Evolutionary conservation across 2,797 vertebrate species (phyloP).

Genomic region (Adelosebastes latens): DNA sequence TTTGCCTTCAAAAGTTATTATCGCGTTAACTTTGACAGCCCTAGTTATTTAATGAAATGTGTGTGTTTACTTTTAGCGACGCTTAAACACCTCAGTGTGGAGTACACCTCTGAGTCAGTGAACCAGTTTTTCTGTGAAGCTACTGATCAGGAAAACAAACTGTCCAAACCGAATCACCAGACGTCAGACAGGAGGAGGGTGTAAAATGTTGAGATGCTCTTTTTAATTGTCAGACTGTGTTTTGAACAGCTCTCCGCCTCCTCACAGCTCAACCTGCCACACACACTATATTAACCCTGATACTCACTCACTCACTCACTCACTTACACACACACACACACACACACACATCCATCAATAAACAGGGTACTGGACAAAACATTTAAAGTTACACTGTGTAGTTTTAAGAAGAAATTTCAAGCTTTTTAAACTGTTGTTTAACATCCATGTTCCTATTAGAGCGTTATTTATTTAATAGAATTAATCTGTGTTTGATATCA

Average conservation of each 20-base stretch:
- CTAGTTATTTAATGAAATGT: no score
- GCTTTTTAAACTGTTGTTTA: constrained; percentile 9
- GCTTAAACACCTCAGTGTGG: no score
- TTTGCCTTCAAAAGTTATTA: no score
- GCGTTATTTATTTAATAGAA: background rate
- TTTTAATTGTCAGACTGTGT: constrained; percentile 58
- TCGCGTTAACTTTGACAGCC: no score
- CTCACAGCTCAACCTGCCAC: background rate
- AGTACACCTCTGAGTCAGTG: background rate
- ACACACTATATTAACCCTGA: background rate
- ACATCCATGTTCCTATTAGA: constrained; percentile 6
- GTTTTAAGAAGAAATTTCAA: constrained; percentile 34
- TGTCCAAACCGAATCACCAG: background rate
- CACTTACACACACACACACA: no score
- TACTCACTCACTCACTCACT: background rate
- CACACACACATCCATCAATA: background rate
- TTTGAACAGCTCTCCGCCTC: constrained; percentile 27
- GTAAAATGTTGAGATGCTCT: constrained; percentile 57
- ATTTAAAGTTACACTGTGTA: constrained; percentile 40
- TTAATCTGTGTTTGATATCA: constrained; percentile 13
- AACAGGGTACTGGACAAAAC: constrained; percentile 10
- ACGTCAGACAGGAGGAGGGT: constrained; percentile 13
- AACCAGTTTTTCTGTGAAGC: background rate
- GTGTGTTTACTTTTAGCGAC: background rate
- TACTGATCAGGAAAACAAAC: background rate